Conservation (phyloP, 2,113 vertebrate species). For the Marcusenius ussheri region DNA sequence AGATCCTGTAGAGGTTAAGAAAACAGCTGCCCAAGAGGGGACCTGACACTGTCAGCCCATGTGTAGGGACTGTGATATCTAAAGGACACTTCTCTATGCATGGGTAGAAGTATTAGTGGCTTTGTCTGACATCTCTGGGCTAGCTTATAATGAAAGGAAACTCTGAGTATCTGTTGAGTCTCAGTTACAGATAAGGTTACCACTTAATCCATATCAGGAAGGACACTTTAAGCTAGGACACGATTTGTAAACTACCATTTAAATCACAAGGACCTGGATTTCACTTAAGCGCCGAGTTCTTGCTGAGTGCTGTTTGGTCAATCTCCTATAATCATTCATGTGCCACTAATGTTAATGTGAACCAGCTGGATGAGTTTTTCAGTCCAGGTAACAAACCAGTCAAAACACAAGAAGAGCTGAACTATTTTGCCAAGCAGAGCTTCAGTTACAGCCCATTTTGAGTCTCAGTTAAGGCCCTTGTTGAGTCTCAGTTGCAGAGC, state of each 20-base stretch:
- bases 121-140: background rate
- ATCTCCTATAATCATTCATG: no score
- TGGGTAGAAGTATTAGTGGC: background rate
- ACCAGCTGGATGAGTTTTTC: no score
- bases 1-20: background rate
- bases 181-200: background rate
- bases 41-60: background rate
- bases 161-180: background rate
- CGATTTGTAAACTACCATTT: no score
- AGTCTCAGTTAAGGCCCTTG: background rate
- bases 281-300: no score
- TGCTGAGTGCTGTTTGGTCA: no score
- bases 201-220: no score
- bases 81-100: background rate
- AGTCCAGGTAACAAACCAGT: no score
- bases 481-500: background rate
- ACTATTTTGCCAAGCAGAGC: background rate
- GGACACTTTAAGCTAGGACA: no score
- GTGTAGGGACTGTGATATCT: background rate
- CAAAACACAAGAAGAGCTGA: no score
- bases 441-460: background rate
- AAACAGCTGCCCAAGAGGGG: background rate
- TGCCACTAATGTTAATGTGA: no score
- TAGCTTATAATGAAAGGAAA: background rate
- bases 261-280: no score